phyloP scores from a whole-genome alignment of 2,113 vertebrate species.

The human (Homo sapiens) region GRCh38 chr7:111960501-111961000 shows the following conservation, averaged over 20 bases:
- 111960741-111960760: background rate
- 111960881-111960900: background rate
- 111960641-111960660: background rate
- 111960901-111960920: background rate
- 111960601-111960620: background rate
- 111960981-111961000: rapidly evolving
- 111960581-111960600: background rate
- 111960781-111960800: background rate
- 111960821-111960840: background rate
- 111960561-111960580: background rate
- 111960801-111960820: background rate
- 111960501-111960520: background rate
- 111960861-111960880: background rate
- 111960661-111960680: background rate
- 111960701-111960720: background rate
- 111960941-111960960: background rate
- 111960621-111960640: background rate
- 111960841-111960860: background rate
- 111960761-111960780: background rate
- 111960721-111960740: background rate
- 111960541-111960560: background rate
- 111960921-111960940: background rate
- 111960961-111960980: background rate
- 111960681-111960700: background rate
- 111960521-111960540: background rate